A percentile compares a stretch with the other conserved stretches of the same genome.
Evolutionary conservation across 2,888 invertebrate genomes (phyloP).

Genomic region (Amiota mariae): DNA sequence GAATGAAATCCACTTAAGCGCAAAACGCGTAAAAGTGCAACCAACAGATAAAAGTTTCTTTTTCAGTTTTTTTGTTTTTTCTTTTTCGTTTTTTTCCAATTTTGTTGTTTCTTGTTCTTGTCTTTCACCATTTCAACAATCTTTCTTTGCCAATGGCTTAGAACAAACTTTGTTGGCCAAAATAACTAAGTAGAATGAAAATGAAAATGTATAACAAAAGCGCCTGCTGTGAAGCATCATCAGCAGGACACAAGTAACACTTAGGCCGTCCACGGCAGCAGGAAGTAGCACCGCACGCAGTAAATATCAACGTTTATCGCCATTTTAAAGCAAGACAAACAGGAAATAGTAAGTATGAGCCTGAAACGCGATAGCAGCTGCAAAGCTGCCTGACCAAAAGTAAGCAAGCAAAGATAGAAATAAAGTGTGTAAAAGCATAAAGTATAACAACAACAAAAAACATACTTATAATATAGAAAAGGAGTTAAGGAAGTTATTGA

Average conservation of each 20-base stretch:
- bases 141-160: neutral
- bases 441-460: neutral
- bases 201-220: too few relatives aligned
- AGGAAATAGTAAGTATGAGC: conserved; percentile 16
- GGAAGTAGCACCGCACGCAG: conserved; percentile 22
- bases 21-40: conserved; percentile 17
- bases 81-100: too few relatives aligned
- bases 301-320: conserved; percentile 20
- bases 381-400: neutral
- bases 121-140: too few relatives aligned
- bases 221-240: neutral
- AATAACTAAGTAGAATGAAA: neutral
- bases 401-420: neutral
- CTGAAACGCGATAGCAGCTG: neutral
- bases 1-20: conserved; percentile 18
- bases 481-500: neutral
- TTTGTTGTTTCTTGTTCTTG: too few relatives aligned
- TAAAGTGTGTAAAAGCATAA: neutral
- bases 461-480: neutral
- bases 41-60: conserved; percentile 20
- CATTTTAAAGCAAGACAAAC: conserved; percentile 10
- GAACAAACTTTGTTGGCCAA: neutral
- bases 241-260: conserved; percentile 14
- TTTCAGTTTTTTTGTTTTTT: too few relatives aligned
- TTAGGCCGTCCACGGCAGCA: neutral